phyloP scores from a whole-genome alignment of 2,797 vertebrate genomes.

The Sphenopsis melanotis region DNA sequence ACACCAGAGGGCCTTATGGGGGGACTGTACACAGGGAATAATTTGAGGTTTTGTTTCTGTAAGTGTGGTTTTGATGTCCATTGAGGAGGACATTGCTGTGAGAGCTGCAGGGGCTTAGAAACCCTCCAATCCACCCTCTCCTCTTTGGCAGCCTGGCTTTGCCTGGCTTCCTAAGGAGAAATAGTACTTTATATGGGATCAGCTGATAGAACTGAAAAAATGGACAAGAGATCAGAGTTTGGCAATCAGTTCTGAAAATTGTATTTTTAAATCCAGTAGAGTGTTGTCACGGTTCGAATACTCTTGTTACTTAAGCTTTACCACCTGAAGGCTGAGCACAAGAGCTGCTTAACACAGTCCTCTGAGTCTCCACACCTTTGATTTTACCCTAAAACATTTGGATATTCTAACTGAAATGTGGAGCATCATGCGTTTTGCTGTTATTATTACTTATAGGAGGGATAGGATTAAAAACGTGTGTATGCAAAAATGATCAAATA shows the following conservation, averaged over 20 bases:
- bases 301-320: neutral
- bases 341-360: slow-evolving; percentile 27
- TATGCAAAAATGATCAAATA: neutral
- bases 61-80: neutral
- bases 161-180: neutral
- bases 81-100: neutral
- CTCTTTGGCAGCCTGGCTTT: neutral
- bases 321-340: slow-evolving; percentile 48
- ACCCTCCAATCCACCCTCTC: neutral
- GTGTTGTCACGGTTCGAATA: slow-evolving; percentile 29
- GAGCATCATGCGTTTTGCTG: neutral
- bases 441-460: neutral
- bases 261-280: slow-evolving; percentile 49
- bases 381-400: slow-evolving; percentile 16
- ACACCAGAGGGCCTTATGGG: neutral
- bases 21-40: neutral
- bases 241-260: slow-evolving; percentile 49
- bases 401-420: neutral
- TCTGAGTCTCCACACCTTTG: neutral
- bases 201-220: slow-evolving; percentile 15
- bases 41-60: neutral
- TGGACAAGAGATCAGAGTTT: slow-evolving; percentile 20
- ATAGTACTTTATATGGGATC: slow-evolving; percentile 7
- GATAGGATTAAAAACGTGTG: neutral
- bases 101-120: neutral